A percentile compares a stretch with the other conserved stretches of the same genome.
Evolutionary conservation across 2,797 vertebrate species (phyloP).

Genomic region (Nannoperca obscura): DNA sequence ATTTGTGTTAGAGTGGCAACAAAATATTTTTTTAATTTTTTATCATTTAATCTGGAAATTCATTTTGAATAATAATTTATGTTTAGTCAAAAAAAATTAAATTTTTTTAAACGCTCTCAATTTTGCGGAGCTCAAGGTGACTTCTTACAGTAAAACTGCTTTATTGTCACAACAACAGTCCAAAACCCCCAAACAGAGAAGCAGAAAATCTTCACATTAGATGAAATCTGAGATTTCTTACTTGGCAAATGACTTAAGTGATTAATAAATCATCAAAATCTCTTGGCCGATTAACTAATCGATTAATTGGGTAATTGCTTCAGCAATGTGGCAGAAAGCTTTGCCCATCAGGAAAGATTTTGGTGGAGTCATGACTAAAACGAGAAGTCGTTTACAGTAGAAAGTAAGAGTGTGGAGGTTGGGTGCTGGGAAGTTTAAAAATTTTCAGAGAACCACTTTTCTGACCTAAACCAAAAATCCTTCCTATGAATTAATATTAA

Average conservation of each 20-base stretch:
- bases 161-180: background rate
- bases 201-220: background rate
- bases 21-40: background rate
- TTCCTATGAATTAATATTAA: conserved; percentile 22
- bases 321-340: background rate
- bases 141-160: too few relatives aligned
- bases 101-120: too few relatives aligned
- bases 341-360: background rate
- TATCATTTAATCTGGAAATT: background rate
- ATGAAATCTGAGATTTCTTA: background rate
- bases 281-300: background rate
- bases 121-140: background rate
- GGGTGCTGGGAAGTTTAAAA: background rate
- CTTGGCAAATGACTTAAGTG: background rate
- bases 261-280: background rate
- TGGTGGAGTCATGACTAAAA: background rate
- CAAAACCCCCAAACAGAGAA: background rate
- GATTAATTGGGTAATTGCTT: background rate
- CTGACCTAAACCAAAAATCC: conserved; percentile 13
- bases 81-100: background rate
- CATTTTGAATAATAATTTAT: background rate
- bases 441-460: background rate
- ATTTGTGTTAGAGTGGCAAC: background rate
- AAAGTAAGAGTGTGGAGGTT: background rate
- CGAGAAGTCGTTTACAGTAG: background rate